Conservation (phyloP, 2,797 vertebrate species). For the Cyclopterus lumpus region DNA sequence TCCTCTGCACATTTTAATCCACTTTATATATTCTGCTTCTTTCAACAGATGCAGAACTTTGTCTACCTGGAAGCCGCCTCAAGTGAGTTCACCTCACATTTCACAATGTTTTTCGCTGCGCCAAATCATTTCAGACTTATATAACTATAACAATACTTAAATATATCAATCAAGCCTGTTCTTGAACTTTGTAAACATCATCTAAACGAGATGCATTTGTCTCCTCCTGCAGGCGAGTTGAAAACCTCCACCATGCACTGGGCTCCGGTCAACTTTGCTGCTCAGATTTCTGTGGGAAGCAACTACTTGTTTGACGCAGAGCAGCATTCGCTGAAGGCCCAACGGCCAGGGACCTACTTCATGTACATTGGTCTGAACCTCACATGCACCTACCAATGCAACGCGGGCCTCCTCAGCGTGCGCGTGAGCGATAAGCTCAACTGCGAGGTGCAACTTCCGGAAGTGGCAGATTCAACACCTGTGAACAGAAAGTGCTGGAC, state of each 20-base stretch:
- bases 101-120: background rate
- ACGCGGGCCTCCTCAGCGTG: background rate
- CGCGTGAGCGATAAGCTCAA: slow-evolving; percentile 19
- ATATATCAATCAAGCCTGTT: fast-evolving
- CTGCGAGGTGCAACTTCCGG: slow-evolving; percentile 61
- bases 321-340: background rate
- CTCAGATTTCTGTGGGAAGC: slow-evolving; percentile 2
- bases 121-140: background rate
- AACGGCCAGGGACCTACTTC: slow-evolving; percentile 61
- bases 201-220: slow-evolving; percentile 41
- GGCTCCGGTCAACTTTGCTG: fast-evolving
- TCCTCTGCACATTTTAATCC: slow-evolving; percentile 11
- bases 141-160: no score
- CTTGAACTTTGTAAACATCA: background rate
- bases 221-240: slow-evolving; percentile 49
- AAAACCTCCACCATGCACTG: slow-evolving; percentile 30
- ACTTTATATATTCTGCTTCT: background rate
- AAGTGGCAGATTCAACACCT: fast-evolving
- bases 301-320: fast-evolving
- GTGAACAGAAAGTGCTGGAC: slow-evolving; percentile 73
- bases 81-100: slow-evolving; percentile 55
- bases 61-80: background rate
- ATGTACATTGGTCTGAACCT: slow-evolving; percentile 67
- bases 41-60: slow-evolving; percentile 67
- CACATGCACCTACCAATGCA: slow-evolving; percentile 22